phyloP scores from a whole-genome alignment of 1,140 invertebrate genomes.

The Drosophila oshimai region DNA sequence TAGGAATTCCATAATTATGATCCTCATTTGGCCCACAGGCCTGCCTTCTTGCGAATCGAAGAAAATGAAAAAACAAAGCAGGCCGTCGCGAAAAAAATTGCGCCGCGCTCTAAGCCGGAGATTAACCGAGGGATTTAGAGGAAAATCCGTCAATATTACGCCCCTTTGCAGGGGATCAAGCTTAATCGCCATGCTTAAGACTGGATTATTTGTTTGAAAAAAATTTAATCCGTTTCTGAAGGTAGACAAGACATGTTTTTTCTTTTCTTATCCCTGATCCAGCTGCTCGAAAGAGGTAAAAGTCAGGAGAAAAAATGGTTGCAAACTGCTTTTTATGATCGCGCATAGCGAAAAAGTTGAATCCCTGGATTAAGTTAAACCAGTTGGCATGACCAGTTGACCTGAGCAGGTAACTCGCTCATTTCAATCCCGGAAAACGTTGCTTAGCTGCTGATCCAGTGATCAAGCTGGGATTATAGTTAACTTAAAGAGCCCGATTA shows the following conservation, averaged over 20 bases:
- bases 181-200: constrained; percentile 73
- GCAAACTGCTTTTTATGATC: constrained; percentile 50
- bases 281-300: constrained; percentile 73
- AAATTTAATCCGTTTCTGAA: constrained; percentile 70
- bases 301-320: constrained; percentile 32
- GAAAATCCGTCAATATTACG: constrained; percentile 80
- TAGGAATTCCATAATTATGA: constrained; percentile 81
- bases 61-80: constrained; percentile 48
- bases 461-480: constrained; percentile 68
- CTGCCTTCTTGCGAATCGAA: constrained; percentile 64
- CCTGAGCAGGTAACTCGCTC: constrained; percentile 11
- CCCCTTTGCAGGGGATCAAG: constrained; percentile 69
- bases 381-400: constrained; percentile 36
- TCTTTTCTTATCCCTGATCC: constrained; percentile 42
- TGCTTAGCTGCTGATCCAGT: constrained; percentile 44
- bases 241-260: constrained; percentile 51
- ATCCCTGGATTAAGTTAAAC: constrained; percentile 61
- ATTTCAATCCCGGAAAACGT: constrained; percentile 40
- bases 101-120: constrained; percentile 74
- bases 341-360: constrained; percentile 52
- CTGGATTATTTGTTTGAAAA: constrained; percentile 70
- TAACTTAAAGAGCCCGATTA: constrained; percentile 67
- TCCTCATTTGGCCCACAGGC: constrained; percentile 43
- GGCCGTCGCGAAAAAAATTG: constrained; percentile 69
- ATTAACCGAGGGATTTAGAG: constrained; percentile 72